Evolutionary conservation across 2,888 invertebrate genomes (phyloP).

Genomic region (Hydriomena furcata): DNA sequence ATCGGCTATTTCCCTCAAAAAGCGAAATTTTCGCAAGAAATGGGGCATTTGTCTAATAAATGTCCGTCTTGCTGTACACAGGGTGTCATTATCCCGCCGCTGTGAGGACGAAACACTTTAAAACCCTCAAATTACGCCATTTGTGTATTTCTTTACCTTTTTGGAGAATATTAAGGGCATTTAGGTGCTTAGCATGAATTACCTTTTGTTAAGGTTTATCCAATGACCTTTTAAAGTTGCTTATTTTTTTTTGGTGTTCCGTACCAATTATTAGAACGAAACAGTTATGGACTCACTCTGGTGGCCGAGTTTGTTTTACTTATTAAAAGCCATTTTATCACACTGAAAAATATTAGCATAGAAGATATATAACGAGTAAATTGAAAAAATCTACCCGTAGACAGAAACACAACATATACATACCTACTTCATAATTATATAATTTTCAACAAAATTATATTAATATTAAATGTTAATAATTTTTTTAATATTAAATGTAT

Average conservation of each 20-base stretch:
- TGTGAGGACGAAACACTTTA: slow-evolving; percentile 31
- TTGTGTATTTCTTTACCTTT: slow-evolving; percentile 34
- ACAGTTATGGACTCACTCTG: neutral
- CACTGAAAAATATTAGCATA: too few species aligned
- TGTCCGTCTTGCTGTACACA: slow-evolving; percentile 16
- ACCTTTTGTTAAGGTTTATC: slow-evolving; percentile 16
- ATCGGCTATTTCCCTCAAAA: slow-evolving; percentile 27
- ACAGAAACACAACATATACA: too few species aligned
- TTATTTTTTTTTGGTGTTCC: neutral
- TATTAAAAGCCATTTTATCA: too few species aligned
- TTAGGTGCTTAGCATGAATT: slow-evolving; percentile 32
- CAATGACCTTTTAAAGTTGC: neutral
- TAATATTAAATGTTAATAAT: too few species aligned
- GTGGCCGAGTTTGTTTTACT: too few species aligned
- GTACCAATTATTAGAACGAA: neutral
- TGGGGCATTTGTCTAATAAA: slow-evolving; percentile 29
- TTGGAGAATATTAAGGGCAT: slow-evolving; percentile 25
- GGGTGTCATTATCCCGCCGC: slow-evolving; percentile 23
- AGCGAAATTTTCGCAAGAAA: slow-evolving; percentile 22
- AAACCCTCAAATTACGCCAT: slow-evolving; percentile 35
- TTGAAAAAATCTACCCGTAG: too few species aligned
- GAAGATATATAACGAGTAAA: too few species aligned
- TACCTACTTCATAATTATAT: too few species aligned
- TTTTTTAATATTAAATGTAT: too few species aligned
- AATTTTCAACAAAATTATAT: too few species aligned